Evolutionary conservation across 92 coral and sea anemone genomes (phyloP).

Genomic region (Parazoanthus atlanticus): DNA sequence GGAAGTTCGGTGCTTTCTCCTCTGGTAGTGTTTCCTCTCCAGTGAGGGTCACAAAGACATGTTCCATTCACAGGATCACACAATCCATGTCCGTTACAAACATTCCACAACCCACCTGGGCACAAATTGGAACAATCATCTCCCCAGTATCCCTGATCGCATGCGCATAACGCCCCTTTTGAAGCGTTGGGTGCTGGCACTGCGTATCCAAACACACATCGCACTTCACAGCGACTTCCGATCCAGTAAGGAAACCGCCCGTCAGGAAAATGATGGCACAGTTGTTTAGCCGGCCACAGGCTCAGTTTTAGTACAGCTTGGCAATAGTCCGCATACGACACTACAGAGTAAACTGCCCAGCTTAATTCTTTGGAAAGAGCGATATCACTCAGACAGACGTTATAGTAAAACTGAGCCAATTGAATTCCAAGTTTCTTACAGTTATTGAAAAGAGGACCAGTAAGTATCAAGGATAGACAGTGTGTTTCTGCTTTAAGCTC

Average conservation of each 20-base stretch:
- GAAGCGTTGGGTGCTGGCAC: slow-evolving; percentile 46
- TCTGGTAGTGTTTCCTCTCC: slow-evolving; percentile 51
- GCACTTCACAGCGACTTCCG: slow-evolving; percentile 50
- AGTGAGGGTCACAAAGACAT: slow-evolving; percentile 60
- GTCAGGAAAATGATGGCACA: slow-evolving; percentile 74
- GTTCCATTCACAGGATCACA: slow-evolving; percentile 67
- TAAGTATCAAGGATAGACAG: slow-evolving; percentile 72
- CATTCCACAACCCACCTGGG: slow-evolving; percentile 70
- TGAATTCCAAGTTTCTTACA: slow-evolving; percentile 72
- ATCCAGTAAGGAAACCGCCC: slow-evolving; percentile 84
- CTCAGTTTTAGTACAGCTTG: slow-evolving; percentile 64
- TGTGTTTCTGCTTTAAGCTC: slow-evolving; percentile 60
- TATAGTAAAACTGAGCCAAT: slow-evolving; percentile 85
- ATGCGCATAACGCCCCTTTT: slow-evolving; percentile 42
- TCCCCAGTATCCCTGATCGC: slow-evolving; percentile 73
- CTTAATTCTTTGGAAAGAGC: slow-evolving; percentile 58
- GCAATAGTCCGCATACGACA: slow-evolving; percentile 82
- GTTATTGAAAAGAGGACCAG: slow-evolving; percentile 71
- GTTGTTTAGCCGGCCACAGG: slow-evolving; percentile 89
- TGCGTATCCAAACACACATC: slow-evolving; percentile 61
- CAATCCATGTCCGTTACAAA: slow-evolving; percentile 66
- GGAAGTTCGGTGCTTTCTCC: slow-evolving; percentile 25
- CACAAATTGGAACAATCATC: slow-evolving; percentile 54
- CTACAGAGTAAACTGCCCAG: slow-evolving; percentile 82
- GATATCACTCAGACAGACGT: slow-evolving; percentile 72